Base-by-base conservation (phyloP, 2,113 vertebrate species). In the Oplegnathus fasciatus region DNA sequence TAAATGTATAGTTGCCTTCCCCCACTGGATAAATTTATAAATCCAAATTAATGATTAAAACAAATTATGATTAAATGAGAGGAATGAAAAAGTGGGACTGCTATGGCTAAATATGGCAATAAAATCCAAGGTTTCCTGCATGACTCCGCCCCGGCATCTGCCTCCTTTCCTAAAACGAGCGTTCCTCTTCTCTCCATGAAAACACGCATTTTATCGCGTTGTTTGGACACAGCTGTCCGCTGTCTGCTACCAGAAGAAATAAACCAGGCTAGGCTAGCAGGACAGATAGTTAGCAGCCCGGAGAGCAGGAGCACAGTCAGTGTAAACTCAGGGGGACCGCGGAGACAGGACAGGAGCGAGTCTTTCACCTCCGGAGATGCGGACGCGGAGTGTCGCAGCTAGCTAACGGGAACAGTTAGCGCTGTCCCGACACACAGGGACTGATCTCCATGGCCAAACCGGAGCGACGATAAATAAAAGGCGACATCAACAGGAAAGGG, bases 211-310 rank as follows among this genome's bases (percentile, higher is more conserved):
- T 61, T 90, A 68, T 94, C 94, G 94, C 93, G 94, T 71, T 86
- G 77, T 87, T 86, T 88, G 54, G 85, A 69, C 52, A 77, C 92
- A 93, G 92, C 91, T 93, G 92, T 86, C 89, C 79, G 83, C 86
- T 86, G 78, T 70, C 77, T 76, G 87, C 82, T 74, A 37, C 34
- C 34, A 55, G 74, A 55, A 89, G 84, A 87, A 86, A 87, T 85
- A 88, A 85, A 86, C 65, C 83, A 90, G 89, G 86, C 88, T 87
- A 89, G 55, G 85, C 86, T 91, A 93, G 44, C 84, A 58, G 80
- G 46, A 42, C 83, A 46, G 80, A 86, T 34, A 92, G 81, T 83
- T 84, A 89, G 82, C 88, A 60, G 80, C 66, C 5, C 57, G 24
- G 57, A 24, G 81, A 88, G 75, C 70, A 26, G 71, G 15, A 34